Percentiles rank a stretch among this genome's conserved stretches.
These are phyloP conservation scores for Adelosebastes latens DNA, from an alignment of 2,797 vertebrate species.

Conservation along the genomic window DNA sequence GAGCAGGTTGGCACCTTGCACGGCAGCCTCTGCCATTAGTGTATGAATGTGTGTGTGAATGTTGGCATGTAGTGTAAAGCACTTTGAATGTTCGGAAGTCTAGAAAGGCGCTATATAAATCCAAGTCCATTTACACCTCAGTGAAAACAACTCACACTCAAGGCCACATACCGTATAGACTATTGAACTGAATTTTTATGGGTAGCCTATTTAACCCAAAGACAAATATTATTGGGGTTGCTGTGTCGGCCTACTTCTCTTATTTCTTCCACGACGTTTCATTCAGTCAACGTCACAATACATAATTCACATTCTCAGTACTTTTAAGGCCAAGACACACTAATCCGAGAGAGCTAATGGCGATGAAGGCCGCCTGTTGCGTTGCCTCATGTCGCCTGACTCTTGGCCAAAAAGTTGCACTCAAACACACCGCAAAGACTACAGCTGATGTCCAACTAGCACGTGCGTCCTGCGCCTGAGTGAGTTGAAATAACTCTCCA, in stretches of 20 bases:
- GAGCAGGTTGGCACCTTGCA: no score
- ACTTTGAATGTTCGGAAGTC: background rate
- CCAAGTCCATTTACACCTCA: background rate
- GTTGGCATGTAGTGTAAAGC: background rate
- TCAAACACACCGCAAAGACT: no score
- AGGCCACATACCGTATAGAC: background rate
- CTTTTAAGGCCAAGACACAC: background rate
- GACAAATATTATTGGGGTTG: background rate
- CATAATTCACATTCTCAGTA: slow-evolving; percentile 28
- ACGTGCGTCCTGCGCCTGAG: no score
- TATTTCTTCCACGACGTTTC: slow-evolving; percentile 9
- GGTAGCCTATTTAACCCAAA: background rate
- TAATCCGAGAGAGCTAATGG: background rate
- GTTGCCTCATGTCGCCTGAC: no score
- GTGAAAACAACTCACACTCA: slow-evolving; percentile 19
- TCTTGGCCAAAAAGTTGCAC: no score
- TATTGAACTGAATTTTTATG: slow-evolving; percentile 5
- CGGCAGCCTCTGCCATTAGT: no score
- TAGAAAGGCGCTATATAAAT: background rate
- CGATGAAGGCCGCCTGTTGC: no score
- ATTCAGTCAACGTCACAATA: slow-evolving; percentile 9
- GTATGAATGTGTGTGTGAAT: no score
- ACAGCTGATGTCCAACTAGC: no score
- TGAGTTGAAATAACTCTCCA: no score
- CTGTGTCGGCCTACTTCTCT: background rate